Evolutionary conservation across 1,140 invertebrate genomes (phyloP).

Genomic region (Rhyacophila brunnea): DNA sequence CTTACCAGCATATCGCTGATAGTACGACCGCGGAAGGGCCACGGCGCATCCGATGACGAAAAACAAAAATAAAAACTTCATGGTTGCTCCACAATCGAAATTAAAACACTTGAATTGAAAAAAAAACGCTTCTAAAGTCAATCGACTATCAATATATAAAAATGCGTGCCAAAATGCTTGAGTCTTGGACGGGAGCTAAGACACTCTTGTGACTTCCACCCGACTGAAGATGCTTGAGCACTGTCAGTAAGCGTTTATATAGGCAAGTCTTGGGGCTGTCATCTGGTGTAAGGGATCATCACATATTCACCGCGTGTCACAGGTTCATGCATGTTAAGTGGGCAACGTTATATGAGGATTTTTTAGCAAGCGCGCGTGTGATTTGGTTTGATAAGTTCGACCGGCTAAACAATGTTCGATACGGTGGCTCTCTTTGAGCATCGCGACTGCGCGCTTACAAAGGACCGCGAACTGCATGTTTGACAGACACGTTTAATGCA

Average conservation of each 20-base stretch:
- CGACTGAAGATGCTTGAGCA: constrained; percentile 29
- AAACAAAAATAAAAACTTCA: constrained; percentile 27
- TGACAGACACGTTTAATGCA: too few species aligned
- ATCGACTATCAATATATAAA: neutral
- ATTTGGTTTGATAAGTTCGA: constrained; percentile 35
- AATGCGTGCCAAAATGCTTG: neutral
- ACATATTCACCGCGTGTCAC: constrained; percentile 30
- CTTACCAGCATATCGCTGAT: constrained; percentile 23
- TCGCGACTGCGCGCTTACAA: neutral
- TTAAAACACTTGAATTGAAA: neutral
- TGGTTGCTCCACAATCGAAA: neutral
- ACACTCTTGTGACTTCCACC: constrained; percentile 33
- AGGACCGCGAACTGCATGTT: too few species aligned
- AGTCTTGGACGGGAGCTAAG: constrained; percentile 33
- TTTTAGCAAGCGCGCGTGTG: constrained; percentile 35
- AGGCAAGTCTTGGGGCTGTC: constrained; percentile 18
- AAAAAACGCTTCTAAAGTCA: neutral
- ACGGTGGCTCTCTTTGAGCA: neutral
- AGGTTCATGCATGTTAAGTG: constrained; percentile 33
- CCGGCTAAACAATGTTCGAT: neutral
- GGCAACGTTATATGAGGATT: constrained; percentile 30
- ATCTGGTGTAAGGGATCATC: constrained; percentile 23
- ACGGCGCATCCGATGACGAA: constrained; percentile 27
- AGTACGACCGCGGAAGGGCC: constrained; percentile 21
- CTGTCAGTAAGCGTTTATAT: constrained; percentile 19